Conservation (phyloP, 2,113 vertebrate species). For the Lasiurus cinereus region DNA sequence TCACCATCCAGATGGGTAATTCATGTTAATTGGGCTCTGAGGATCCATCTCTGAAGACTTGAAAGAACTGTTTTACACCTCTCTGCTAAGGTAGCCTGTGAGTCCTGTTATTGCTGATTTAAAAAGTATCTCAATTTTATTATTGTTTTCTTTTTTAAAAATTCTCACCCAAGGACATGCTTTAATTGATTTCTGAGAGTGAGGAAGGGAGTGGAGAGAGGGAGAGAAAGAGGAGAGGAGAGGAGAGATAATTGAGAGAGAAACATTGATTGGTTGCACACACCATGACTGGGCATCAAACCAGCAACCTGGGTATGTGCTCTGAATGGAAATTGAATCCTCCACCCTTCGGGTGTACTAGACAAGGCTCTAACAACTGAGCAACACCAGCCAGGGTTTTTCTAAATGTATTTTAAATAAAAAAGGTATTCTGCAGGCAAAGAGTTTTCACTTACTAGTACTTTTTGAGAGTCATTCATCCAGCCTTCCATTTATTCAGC, state of each 20-base stretch:
- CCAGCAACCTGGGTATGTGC: too few relatives aligned
- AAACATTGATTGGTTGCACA: too few relatives aligned
- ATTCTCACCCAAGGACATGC: too few relatives aligned
- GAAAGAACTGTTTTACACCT: not conserved
- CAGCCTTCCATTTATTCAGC: not conserved
- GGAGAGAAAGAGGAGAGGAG: too few relatives aligned
- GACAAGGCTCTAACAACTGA: too few relatives aligned
- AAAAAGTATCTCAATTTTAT: not conserved
- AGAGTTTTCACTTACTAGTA: not conserved
- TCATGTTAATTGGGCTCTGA: not conserved
- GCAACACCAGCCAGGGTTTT: too few relatives aligned
- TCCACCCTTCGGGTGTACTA: too few relatives aligned
- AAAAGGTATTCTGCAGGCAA: not conserved
- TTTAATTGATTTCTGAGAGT: too few relatives aligned
- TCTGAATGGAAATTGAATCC: too few relatives aligned
- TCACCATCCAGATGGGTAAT: not conserved
- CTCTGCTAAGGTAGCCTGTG: not conserved
- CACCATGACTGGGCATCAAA: too few relatives aligned
- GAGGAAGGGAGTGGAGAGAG: too few relatives aligned
- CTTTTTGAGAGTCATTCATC: not conserved
- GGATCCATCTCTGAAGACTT: not conserved
- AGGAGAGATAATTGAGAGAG: too few relatives aligned
- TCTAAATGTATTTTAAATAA: conserved; percentile 20
- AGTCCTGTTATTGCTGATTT: not conserved
- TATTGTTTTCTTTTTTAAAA: not conserved